Evolutionary conservation across 2,113 vertebrate species (phyloP).

Genomic region (Octodon degus): DNA sequence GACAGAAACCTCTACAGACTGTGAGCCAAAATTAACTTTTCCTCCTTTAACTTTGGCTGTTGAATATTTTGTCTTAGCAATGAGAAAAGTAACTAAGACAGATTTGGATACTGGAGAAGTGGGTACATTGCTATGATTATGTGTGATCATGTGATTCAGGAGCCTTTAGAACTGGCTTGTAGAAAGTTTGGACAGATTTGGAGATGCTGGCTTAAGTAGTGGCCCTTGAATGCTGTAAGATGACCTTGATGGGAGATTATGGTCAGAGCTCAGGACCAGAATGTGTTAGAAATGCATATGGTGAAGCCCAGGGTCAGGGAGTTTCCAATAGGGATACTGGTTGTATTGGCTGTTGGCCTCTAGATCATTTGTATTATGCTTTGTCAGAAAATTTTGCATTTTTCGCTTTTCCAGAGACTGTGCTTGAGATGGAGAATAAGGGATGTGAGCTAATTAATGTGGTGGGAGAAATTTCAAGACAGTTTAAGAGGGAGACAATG

Average conservation of each 20-base stretch:
- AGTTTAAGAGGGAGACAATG: neutral
- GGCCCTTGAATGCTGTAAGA: too few species aligned
- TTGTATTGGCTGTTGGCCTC: neutral
- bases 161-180: neutral
- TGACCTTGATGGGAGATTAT: neutral
- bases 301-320: neutral
- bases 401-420: neutral
- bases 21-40: neutral
- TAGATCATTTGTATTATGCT: neutral
- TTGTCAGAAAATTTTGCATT: neutral
- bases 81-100: neutral
- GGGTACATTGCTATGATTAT: neutral
- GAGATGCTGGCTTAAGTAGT: neutral
- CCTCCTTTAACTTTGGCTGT: neutral
- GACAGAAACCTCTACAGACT: neutral
- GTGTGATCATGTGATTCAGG: neutral
- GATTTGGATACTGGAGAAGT: neutral
- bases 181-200: neutral
- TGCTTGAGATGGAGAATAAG: neutral
- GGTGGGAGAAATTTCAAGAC: neutral
- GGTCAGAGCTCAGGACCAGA: neutral
- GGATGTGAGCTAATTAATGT: neutral
- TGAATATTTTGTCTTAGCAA: neutral
- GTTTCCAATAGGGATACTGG: neutral
- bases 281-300: neutral